Conservation (phyloP, 2,113 vertebrate genomes). For the Sminthopsis crassicaudata region DNA sequence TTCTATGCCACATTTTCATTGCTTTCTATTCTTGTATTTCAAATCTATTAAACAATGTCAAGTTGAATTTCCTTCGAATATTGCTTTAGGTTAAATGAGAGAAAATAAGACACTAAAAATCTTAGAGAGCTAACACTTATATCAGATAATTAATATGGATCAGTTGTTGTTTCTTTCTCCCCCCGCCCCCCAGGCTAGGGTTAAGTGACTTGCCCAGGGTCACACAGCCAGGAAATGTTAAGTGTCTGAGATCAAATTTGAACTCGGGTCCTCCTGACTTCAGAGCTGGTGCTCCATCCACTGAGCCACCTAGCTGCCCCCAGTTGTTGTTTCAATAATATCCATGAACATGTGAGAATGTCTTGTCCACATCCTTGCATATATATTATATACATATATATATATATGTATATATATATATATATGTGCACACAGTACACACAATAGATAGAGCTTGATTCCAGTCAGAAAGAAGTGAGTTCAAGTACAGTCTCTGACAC, state of each 20-base stretch:
- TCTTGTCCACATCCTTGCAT: constrained; percentile 28
- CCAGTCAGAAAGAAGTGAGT: neutral
- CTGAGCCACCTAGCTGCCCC: too few species aligned
- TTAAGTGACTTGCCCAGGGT: too few species aligned
- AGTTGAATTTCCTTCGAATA: constrained; percentile 80
- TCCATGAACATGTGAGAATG: neutral
- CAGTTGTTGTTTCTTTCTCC: constrained; percentile 79
- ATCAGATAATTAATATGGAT: constrained; percentile 82
- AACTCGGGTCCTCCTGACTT: too few species aligned
- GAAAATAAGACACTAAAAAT: constrained; percentile 72
- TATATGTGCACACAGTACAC: neutral
- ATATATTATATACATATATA: too few species aligned
- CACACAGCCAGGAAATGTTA: too few species aligned
- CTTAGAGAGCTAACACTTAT: constrained; percentile 79
- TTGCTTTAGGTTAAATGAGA: constrained; percentile 78
- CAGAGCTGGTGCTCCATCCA: too few species aligned
- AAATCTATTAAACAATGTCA: constrained; percentile 83
- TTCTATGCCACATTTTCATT: constrained; percentile 80
- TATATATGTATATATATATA: constrained; percentile 45
- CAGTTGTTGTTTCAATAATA: constrained; percentile 73
- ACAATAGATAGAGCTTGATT: neutral
- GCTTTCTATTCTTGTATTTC: constrained; percentile 81
- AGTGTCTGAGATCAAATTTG: too few species aligned
- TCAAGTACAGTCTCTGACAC: neutral
- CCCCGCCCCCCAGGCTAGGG: too few species aligned